Evolutionary conservation across 1,140 invertebrate genomes (phyloP), one percentile per base, ranked within the genome.

Genomic region (Drosophila equinoxialis): DNA sequence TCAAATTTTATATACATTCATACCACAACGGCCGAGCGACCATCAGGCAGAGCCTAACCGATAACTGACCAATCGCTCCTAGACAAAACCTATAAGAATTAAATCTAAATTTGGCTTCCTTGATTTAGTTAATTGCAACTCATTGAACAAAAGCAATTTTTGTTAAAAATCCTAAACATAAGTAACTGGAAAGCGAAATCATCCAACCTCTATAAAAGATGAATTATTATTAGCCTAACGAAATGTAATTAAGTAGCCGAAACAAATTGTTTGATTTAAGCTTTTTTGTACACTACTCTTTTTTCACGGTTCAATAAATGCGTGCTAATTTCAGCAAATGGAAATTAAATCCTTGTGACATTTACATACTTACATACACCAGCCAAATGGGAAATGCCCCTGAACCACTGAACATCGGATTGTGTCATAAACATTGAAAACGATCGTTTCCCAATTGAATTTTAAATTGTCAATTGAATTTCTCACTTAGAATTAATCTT

Each of bases 271-370:
- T 76, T 58, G 57, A 54, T 76, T 79, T 86, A 79, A 81, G 79
- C 75, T 81, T 71, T 81, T 76, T 77, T 85, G 66, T 85, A 85
- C 82, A 81, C 82, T 71, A 65, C 60, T 69, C 33, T 65, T 35
- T 45, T 69, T 71, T 74, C 23, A 79, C 82, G 82, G 77, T 74
- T 77, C 55, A 79, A 86, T 86, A 86, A 85, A 82, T 65, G 23
- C 59, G 39, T 48, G 76, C 66, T 83, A 84, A 69, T 80, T 84
- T 59, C 81, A 71, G 69, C 65, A 71, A 84, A 74, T 55, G 72
- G 60, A 77, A 80, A 61, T 42, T 17, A 45, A 72, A 71, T 26
- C 5, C 2, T 4, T 1, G 23, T 3, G 23, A 26, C 3, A 2
- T 26, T 26, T 26, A 26, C 23, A 26, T 26, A 4, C 23, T 23